Evolutionary conservation across 2,888 invertebrate genomes (phyloP).

Genomic region (Caenorhabditis drosophilae): DNA sequence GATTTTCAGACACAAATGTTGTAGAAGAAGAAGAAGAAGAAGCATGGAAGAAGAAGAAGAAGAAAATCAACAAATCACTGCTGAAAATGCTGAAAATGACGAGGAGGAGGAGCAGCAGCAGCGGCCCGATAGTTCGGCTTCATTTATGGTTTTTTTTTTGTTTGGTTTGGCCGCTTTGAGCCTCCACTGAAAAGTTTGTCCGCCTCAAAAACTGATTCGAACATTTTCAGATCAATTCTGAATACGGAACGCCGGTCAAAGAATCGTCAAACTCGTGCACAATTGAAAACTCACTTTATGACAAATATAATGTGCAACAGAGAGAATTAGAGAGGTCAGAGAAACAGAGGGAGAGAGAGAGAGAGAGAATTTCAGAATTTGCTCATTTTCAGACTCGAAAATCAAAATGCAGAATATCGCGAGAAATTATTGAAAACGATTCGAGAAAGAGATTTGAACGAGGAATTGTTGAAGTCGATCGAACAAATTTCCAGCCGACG

Average conservation of each 20-base stretch:
- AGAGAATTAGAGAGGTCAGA: conserved; percentile 45
- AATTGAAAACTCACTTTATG: conserved; percentile 68
- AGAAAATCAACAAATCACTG: too few species aligned
- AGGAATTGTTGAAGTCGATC: conserved; percentile 36
- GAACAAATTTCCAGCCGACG: neutral
- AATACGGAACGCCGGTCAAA: conserved; percentile 26
- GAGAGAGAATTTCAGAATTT: too few species aligned
- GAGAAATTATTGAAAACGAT: conserved; percentile 54
- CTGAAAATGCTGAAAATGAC: neutral
- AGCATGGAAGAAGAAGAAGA: neutral
- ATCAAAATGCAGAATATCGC: conserved; percentile 56
- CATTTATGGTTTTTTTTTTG: neutral
- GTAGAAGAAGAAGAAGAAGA: neutral
- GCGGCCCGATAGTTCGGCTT: conserved; percentile 2
- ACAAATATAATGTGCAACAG: conserved; percentile 42
- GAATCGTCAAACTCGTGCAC: conserved; percentile 3
- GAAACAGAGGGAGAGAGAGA: too few species aligned
- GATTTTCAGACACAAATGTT: neutral
- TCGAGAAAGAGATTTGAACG: conserved; percentile 49
- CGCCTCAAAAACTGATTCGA: too few species aligned
- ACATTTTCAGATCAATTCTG: conserved; percentile 19
- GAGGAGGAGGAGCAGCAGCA: neutral
- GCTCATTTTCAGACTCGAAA: conserved; percentile 50
- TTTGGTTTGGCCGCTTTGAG: too few species aligned
- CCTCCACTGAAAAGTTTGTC: neutral